Base-by-base conservation (phyloP, 2,113 vertebrate genomes). In the Austrofundulus limnaeus region DNA sequence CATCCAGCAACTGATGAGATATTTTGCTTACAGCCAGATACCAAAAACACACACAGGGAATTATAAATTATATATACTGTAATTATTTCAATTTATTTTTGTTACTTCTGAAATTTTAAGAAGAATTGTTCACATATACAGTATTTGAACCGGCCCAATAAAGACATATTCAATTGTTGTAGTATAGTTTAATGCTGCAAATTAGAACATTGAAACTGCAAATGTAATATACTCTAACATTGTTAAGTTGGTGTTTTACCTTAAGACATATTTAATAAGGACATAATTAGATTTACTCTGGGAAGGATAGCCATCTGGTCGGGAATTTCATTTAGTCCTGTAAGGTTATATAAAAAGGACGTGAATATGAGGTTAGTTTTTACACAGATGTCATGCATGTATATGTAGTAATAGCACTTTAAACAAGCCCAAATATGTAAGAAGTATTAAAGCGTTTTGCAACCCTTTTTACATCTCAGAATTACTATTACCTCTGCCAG, bases 251-350 rank as follows among this genome's bases (percentile, higher is more conserved):
- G 17, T 70, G 43, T 78, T 80, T 21, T 20, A 76, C 45, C 58
- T 68, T 56, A 75, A 66, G 19, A 46, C 49, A 7, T 31, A 61
- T 66, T 78, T 69, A 80, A 62, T 62, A 48, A 71, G 55, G 69
- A 82, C 43, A 14, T 49, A 12, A 50, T 70, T 52, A 72, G 57
- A 65, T 78, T 74, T 73, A 76, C 69, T 75, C 71, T 6, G 16
- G 80, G 77, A 83, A 65, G 50, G 68, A 61, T 8, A 38, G 43
- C 66, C 61, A 66, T 46, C 62, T 79, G 83, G 46, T 69, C 60
- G 57, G 77, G 72, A 89, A 81, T 81, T 83, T 75, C 24, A 78
- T 76, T 70, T 61, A 57, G 41, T n/a, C n/a, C 23, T 39, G 16
- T 53, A 52, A 34, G 31, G 31, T 34, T 34, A 66, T 42, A 42